Base-by-base conservation (phyloP, 92 coral and sea anemone species). In the Bergia sp. region DNA sequence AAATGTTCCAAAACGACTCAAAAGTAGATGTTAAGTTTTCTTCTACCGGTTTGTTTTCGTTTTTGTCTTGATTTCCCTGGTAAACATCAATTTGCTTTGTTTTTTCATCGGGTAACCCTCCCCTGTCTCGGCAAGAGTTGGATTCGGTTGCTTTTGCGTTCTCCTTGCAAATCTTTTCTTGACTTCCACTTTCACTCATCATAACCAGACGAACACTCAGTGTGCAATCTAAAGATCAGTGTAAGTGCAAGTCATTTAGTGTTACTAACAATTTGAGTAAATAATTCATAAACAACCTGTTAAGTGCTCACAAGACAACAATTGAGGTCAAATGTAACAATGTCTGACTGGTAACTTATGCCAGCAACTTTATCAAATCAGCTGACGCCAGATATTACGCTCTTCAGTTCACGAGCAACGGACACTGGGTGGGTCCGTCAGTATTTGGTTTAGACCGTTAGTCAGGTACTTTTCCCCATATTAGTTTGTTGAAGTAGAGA, bases 1-100 rank as follows among this genome's bases (percentile, higher is more conserved):
- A 95, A 82, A 96, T 96, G 72, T 96, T 96, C 98, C 99, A 96
- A 81, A 96, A 96, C 2, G 98, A 92, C 80, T 96, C 99, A 86
- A 93, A 94, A 4, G 93, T 85, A 18, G 99, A 95, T 29, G 94
- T 91, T 69, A 92, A 82, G 44, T 85, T 74, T 47, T 85, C 80
- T 38, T 94, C 90, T 37, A 84, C 90, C 64, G 85, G 77, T 69
- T 80, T 77, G 74, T 73, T 81, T 67, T 86, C 75, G 69, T 72
- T 44, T 41, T 41, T 82, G 47, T 89, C 91, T 78, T 37, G 73
- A 57, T 11, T 65, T 43, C 49, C 69, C 41, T 43, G 42, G 80
- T 50, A 47, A 89, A 88, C 90, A 77, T 78, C 77, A 20, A 11
- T 45, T n/a, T 40, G 18, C 3, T 43, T 5, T 58, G 79, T 7